phyloP scores from a whole-genome alignment of 2,888 invertebrate species.

The Conomelus anceps region DNA sequence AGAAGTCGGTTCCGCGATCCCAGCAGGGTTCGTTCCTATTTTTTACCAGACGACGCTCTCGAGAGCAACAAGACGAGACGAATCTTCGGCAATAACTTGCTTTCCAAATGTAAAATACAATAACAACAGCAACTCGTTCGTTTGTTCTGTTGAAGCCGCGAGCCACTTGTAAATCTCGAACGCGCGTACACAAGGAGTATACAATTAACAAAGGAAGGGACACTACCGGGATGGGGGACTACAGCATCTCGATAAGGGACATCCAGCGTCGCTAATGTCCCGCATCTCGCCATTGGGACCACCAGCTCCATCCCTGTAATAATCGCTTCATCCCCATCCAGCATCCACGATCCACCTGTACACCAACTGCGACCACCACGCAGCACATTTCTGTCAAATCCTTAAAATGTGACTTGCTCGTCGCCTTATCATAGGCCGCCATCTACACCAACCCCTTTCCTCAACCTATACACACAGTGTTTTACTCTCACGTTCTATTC shows the following conservation, averaged over 20 bases:
- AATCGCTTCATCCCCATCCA: slow-evolving; percentile 7
- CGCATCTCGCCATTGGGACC: background rate
- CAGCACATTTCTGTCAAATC: background rate
- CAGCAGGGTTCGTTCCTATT: slow-evolving; percentile 1
- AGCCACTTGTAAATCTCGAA: background rate
- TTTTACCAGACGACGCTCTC: background rate
- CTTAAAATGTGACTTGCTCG: background rate
- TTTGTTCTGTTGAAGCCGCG: background rate
- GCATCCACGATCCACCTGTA: background rate
- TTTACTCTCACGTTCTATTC: background rate
- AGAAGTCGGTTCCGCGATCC: slow-evolving; percentile 1
- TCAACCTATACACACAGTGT: background rate
- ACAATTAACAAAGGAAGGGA: background rate
- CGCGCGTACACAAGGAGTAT: background rate
- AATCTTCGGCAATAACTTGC: slow-evolving; percentile 6
- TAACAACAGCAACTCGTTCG: background rate
- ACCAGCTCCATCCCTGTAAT: background rate
- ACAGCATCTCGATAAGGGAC: background rate
- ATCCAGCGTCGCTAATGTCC: background rate
- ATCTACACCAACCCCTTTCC: background rate
- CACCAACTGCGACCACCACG: background rate
- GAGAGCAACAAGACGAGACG: background rate
- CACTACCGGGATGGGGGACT: background rate
- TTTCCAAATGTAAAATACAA: slow-evolving; percentile 1
- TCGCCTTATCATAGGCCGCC: background rate